A percentile compares a stretch with the other conserved stretches of the same genome.
Evolutionary conservation across 2,797 vertebrate species (phyloP).

Genomic region (Gallinago stenura): DNA sequence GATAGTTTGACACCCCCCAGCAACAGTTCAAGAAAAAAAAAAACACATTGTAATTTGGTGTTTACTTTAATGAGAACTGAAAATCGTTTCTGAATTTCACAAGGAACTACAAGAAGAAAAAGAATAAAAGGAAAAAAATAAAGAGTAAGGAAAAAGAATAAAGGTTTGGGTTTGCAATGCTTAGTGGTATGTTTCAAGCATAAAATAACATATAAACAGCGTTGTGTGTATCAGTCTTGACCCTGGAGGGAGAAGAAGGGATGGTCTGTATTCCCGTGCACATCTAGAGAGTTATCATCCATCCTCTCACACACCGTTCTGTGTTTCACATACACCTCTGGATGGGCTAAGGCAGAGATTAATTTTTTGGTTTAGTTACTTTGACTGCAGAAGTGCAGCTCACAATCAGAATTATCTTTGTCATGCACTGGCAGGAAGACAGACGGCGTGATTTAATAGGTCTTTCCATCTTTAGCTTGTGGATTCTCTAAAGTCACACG

Average conservation of each 20-base stretch:
- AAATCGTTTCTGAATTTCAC: neutral
- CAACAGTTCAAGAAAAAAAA: neutral
- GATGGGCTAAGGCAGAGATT: constrained; percentile 14
- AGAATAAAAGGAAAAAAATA: neutral
- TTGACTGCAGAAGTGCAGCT: constrained; percentile 50
- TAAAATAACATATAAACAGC: neutral
- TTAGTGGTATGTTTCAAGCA: neutral
- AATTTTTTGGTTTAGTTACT: constrained; percentile 56
- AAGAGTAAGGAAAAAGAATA: neutral
- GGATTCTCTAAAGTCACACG: constrained; percentile 40
- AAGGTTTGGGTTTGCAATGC: neutral
- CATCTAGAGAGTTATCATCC: neutral
- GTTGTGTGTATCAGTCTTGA: neutral
- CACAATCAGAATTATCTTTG: constrained; percentile 62
- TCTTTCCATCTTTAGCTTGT: constrained; percentile 63
- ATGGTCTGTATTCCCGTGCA: neutral
- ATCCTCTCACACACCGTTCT: accelerated
- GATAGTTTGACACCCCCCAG: neutral
- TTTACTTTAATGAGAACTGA: neutral
- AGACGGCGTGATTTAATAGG: constrained; percentile 58
- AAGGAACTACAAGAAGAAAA: neutral
- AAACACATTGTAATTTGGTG: neutral
- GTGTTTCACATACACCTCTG: neutral
- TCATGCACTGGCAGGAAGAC: constrained; percentile 59
- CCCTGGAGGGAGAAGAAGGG: neutral